Evolutionary conservation across 2,888 invertebrate species (phyloP).

Genomic region (Hyles lineata): DNA sequence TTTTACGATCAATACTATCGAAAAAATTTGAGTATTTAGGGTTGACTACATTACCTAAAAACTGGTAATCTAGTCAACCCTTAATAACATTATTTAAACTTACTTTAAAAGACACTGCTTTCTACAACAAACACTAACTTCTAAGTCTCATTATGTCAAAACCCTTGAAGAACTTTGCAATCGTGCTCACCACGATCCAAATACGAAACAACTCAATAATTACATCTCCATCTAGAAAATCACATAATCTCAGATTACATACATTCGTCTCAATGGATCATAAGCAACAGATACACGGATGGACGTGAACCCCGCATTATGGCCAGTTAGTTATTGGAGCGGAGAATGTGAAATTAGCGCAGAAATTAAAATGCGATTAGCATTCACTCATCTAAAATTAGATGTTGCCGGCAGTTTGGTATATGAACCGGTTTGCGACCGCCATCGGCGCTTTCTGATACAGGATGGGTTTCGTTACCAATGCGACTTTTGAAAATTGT

Average conservation of each 20-base stretch:
- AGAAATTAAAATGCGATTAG: constrained; percentile 26
- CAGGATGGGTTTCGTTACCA: constrained; percentile 1
- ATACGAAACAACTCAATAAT: neutral
- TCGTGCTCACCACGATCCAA: too few relatives aligned
- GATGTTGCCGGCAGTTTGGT: constrained; percentile 37
- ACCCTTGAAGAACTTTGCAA: too few relatives aligned
- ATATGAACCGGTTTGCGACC: constrained; percentile 46
- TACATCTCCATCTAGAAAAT: neutral
- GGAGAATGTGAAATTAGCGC: constrained; percentile 11
- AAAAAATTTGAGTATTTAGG: too few relatives aligned
- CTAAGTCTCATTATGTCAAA: too few relatives aligned
- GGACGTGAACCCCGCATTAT: neutral
- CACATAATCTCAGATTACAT: neutral
- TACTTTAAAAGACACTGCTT: too few relatives aligned
- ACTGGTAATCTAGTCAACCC: too few relatives aligned
- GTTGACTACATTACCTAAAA: neutral
- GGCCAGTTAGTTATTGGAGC: constrained; percentile 9
- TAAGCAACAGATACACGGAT: neutral
- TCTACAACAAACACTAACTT: too few relatives aligned
- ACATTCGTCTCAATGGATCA: neutral
- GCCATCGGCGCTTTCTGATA: constrained; percentile 24
- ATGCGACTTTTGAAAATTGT: neutral
- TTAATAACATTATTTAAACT: too few relatives aligned
- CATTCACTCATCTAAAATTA: constrained; percentile 23
- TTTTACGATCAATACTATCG: neutral